Evolutionary conservation across 2,888 invertebrate species (phyloP).

Genomic region (Rhamnusium bicolor): DNA sequence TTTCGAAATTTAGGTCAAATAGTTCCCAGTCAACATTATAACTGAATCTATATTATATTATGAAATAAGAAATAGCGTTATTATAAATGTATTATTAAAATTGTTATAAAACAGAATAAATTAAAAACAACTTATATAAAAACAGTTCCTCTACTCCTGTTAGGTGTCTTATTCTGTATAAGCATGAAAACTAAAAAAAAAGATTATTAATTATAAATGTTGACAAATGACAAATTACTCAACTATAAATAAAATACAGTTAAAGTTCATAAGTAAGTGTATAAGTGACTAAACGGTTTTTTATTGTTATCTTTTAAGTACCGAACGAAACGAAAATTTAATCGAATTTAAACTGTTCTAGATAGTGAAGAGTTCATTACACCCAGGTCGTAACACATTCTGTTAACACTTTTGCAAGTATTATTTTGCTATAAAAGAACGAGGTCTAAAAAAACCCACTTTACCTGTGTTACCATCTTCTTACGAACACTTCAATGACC

Average conservation of each 20-base stretch:
- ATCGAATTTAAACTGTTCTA: slow-evolving; percentile 57
- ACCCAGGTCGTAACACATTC: slow-evolving; percentile 59
- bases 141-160: neutral
- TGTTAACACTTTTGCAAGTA: slow-evolving; percentile 52
- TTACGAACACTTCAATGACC: neutral
- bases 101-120: neutral
- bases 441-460: neutral
- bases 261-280: slow-evolving; percentile 4
- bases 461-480: neutral
- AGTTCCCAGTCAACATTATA: too few relatives aligned
- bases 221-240: neutral
- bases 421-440: slow-evolving; percentile 30
- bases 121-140: neutral
- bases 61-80: too few relatives aligned
- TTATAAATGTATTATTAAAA: neutral
- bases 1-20: too few relatives aligned
- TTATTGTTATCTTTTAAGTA: slow-evolving; percentile 34
- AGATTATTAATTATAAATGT: neutral
- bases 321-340: slow-evolving; percentile 59
- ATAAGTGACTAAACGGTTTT: slow-evolving; percentile 1
- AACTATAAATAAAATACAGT: neutral
- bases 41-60: too few relatives aligned
- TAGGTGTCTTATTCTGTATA: neutral
- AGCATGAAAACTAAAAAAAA: neutral
- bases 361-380: slow-evolving; percentile 58